These are phyloP conservation scores for Aporophyla nigra DNA, from an alignment of 2,888 invertebrate genomes.

Conservation along the genomic window DNA sequence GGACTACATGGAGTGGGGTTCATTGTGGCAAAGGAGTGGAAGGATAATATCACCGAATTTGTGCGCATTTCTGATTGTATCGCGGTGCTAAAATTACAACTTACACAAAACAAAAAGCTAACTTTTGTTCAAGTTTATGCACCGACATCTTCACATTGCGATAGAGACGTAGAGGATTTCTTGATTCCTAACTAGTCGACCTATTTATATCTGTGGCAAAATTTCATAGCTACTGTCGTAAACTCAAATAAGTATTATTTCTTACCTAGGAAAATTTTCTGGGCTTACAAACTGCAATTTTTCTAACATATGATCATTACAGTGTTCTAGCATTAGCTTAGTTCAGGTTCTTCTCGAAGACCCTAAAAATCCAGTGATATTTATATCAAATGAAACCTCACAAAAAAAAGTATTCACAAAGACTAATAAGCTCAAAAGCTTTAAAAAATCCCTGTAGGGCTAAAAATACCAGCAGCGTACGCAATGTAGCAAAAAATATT, in stretches of 20 bases:
- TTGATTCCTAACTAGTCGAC: too few relatives aligned
- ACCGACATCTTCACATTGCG: too few relatives aligned
- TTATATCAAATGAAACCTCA: neutral
- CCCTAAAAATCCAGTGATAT: neutral
- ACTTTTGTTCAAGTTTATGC: too few relatives aligned
- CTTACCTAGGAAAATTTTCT: neutral
- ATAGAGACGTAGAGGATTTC: too few relatives aligned
- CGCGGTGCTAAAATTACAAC: too few relatives aligned
- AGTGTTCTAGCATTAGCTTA: neutral
- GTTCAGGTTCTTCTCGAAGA: neutral
- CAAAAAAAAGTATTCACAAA: conserved; percentile 9
- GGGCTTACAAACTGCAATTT: neutral
- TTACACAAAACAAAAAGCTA: too few relatives aligned
- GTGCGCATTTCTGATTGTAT: too few relatives aligned
- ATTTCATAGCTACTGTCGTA: too few relatives aligned
- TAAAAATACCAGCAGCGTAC: conserved; percentile 33
- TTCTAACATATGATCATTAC: neutral
- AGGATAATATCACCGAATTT: neutral
- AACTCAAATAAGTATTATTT: neutral
- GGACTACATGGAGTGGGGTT: too few relatives aligned
- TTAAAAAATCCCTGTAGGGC: conserved; percentile 16
- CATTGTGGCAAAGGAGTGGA: too few relatives aligned
- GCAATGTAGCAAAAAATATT: conserved; percentile 44
- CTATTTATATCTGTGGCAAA: too few relatives aligned
- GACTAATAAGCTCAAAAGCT: conserved; percentile 22